phyloP scores from a whole-genome alignment of 2,113 vertebrate genomes.

The Glaucomys volans region DNA sequence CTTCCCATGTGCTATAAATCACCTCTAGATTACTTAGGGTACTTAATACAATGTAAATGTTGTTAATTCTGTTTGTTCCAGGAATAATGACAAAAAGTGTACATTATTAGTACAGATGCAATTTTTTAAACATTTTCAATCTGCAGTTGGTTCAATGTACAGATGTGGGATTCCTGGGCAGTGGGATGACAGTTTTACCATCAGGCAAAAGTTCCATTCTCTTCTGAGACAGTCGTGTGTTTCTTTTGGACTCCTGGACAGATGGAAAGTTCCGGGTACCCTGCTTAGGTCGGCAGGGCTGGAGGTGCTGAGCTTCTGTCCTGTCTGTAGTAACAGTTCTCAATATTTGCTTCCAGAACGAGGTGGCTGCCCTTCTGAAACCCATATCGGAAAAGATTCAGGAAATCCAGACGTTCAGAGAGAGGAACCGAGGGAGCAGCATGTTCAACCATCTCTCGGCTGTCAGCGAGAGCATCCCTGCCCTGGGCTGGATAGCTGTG shows the following conservation, averaged over 20 bases:
- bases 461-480: slow-evolving; percentile 97
- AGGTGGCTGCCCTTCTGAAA: slow-evolving; percentile 92
- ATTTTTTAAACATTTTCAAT: neutral
- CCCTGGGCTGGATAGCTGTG: slow-evolving; percentile 98
- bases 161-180: no score
- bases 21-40: neutral
- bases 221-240: neutral
- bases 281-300: neutral
- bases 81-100: neutral
- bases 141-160: neutral
- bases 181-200: neutral
- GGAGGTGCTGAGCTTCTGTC: neutral
- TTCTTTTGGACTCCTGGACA: neutral
- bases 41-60: no score
- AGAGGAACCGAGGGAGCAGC: slow-evolving; percentile 94
- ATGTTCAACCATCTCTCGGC: slow-evolving; percentile 98
- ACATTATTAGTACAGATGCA: neutral
- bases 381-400: slow-evolving; percentile 97
- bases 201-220: neutral
- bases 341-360: slow-evolving; percentile 85
- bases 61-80: neutral
- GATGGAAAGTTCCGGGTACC: neutral
- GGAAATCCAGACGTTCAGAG: slow-evolving; percentile 96
- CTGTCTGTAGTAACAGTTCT: neutral
- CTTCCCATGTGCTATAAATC: neutral